Conservation (phyloP, 2,797 vertebrate genomes). For the Microctenopoma lineatum region DNA sequence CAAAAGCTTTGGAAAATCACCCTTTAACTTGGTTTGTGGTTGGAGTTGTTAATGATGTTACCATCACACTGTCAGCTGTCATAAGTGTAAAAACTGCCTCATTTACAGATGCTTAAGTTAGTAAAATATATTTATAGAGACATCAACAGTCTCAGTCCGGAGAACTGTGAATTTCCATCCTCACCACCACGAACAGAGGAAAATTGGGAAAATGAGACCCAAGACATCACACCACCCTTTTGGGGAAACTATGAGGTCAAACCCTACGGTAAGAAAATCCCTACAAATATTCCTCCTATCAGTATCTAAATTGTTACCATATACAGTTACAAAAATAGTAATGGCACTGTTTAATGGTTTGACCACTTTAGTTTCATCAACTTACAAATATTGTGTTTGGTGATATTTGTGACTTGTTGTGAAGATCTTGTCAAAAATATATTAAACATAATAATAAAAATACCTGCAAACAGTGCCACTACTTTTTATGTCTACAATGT, state of each 20-base stretch:
- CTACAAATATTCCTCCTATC: neutral
- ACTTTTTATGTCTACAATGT: neutral
- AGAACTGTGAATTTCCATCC: neutral
- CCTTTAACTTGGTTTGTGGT: too few species aligned
- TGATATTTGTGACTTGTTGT: too few species aligned
- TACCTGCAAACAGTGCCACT: too few species aligned
- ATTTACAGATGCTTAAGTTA: neutral
- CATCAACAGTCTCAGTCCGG: accelerated
- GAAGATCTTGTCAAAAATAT: too few species aligned
- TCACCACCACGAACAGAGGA: slow-evolving; percentile 52
- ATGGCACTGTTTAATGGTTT: too few species aligned
- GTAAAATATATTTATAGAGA: slow-evolving; percentile 31
- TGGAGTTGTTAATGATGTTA: neutral
- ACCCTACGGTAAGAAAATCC: slow-evolving; percentile 73
- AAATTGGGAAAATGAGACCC: slow-evolving; percentile 81
- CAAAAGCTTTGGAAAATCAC: too few species aligned
- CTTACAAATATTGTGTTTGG: too few species aligned
- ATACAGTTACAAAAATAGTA: neutral
- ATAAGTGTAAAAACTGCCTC: neutral
- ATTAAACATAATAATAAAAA: too few species aligned
- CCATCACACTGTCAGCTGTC: neutral
- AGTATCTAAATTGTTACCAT: neutral
- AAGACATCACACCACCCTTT: slow-evolving; percentile 34
- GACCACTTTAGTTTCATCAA: too few species aligned
- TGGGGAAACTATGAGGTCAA: slow-evolving; percentile 23